Base-by-base conservation (phyloP, 2,113 vertebrate species). In the Pterophyllum scalare region DNA sequence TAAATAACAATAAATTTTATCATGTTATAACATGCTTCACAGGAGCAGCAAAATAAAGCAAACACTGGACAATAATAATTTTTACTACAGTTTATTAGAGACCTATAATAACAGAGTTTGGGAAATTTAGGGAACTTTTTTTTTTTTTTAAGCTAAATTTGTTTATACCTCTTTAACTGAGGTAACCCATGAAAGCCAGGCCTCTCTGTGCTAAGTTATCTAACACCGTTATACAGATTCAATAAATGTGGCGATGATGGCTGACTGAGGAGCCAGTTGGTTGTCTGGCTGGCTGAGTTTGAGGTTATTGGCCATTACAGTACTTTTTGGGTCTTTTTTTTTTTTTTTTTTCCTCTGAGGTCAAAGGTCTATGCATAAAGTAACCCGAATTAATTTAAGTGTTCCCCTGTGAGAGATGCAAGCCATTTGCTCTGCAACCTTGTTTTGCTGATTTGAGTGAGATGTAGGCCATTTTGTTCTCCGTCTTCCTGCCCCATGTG, bases 391-490 rank as follows among this genome's bases (percentile, higher is more conserved):
- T 77, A 90, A 84, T 85, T 77, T 26, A 2, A 17, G 38, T 52
- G 38, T 79, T 77, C 57, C 40, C 49, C 49, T 60, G 28, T 12
- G 8, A 52, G 78, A 80, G 79, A 87, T 64, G 59, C 60, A 33
- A 75, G 54, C 46, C 56, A 52, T 86, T 81, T 40, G 52, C 86
- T 81, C 59, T 64, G 65, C 46, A 67, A 74, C 62, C 80, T 89
- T 77, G 85, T 87, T 87, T 87, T 70, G 79, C 61, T 22, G 70
- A 77, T 67, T 75, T 15, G 12, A 85, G 74, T 82, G 28, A 72
- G 49, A 88, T 91, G 80, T 56, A 82, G 83, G 81, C 80, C 70
- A 52, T 90, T 92, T 92, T 84, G 80, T 90, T 83, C 75, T 65
- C 38, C 38, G 85, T 91, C 77, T 60, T 87, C 75, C 64, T 90